Conservation (phyloP, 2,888 invertebrate genomes). For the Cetonia aurata region DNA sequence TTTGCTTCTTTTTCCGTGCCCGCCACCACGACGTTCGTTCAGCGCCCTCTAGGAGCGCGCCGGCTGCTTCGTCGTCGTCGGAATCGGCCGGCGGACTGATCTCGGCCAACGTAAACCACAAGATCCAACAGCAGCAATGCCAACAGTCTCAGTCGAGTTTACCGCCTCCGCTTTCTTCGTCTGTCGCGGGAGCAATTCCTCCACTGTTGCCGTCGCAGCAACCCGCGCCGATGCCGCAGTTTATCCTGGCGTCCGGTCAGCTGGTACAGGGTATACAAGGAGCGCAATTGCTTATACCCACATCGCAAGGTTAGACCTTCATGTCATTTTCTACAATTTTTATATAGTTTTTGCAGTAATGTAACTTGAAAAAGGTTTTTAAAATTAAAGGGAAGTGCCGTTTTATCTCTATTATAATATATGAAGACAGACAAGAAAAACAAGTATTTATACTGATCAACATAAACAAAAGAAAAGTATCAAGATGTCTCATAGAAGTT, state of each 20-base stretch:
- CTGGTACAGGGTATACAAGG: conserved; percentile 94
- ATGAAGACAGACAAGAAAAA: too few species aligned
- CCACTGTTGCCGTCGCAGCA: conserved; percentile 72
- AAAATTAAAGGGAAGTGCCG: too few species aligned
- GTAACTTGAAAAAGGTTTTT: too few species aligned
- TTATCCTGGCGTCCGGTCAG: conserved; percentile 91
- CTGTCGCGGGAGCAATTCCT: conserved; percentile 67
- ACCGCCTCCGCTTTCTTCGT: conserved; percentile 70
- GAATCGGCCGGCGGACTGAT: conserved; percentile 50
- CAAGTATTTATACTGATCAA: too few species aligned
- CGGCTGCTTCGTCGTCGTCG: conserved; percentile 40
- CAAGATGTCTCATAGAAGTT: too few species aligned
- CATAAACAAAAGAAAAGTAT: too few species aligned
- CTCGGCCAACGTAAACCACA: conserved; percentile 50
- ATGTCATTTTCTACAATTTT: too few species aligned
- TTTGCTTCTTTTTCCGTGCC: conserved; percentile 14
- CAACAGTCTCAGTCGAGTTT: conserved; percentile 61
- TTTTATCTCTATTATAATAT: too few species aligned
- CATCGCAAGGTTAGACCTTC: conserved; percentile 83
- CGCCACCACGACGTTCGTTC: conserved; percentile 3
- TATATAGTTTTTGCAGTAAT: too few species aligned
- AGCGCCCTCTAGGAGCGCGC: conserved; percentile 48
- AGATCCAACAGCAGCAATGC: conserved; percentile 53
- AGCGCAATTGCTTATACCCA: conserved; percentile 94
- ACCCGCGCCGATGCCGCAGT: conserved; percentile 87